Percentiles rank a stretch among this genome's conserved stretches.
Evolutionary conservation across 1,140 invertebrate species (phyloP).

Genomic region (Heterodera schachtii): DNA sequence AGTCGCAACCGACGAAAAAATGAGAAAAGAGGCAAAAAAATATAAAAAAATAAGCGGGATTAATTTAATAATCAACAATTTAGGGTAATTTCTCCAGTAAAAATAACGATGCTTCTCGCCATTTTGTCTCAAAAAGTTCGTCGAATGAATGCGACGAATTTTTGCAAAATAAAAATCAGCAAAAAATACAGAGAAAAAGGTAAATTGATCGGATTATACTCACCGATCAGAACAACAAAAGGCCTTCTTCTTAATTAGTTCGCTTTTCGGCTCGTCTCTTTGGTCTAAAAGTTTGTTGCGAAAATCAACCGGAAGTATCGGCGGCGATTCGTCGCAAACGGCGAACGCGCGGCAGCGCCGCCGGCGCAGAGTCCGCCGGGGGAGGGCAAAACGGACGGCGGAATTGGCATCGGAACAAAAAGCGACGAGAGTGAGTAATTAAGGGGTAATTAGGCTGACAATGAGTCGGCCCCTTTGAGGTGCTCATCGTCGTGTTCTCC

Average conservation of each 20-base stretch:
- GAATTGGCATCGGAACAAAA: slow-evolving; percentile 79
- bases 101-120: not conserved
- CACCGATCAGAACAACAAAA: too few species aligned
- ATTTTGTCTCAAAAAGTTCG: not conserved
- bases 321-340: not conserved
- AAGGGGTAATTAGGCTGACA: not conserved
- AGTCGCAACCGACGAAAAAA: not conserved
- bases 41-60: not conserved
- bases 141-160: not conserved
- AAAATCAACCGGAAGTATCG: not conserved
- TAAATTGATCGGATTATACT: not conserved
- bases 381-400: slow-evolving; percentile 48
- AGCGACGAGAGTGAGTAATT: slow-evolving; percentile 71
- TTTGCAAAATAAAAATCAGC: not conserved
- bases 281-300: not conserved
- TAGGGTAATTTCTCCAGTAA: not conserved
- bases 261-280: not conserved
- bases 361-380: slow-evolving; percentile 31
- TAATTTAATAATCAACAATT: not conserved
- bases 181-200: not conserved
- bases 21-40: not conserved
- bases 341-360: not conserved
- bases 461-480: not conserved
- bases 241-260: not conserved
- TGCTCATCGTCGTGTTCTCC: slow-evolving; percentile 84